Conservation (phyloP, 2,797 vertebrate species). For the Petrocephalus sullivani region DNA sequence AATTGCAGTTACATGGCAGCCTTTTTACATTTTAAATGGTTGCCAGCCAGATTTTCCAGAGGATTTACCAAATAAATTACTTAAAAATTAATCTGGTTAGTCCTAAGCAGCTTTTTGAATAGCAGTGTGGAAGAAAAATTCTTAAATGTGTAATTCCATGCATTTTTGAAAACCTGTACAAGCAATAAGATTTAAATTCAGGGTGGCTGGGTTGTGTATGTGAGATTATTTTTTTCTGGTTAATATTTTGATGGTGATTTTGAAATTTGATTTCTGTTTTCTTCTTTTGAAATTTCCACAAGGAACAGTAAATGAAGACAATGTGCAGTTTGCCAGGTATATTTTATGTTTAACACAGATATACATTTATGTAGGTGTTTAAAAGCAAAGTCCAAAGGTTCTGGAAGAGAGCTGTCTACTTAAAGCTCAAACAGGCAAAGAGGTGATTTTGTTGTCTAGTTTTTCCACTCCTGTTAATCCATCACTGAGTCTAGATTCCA, state of each 20-base stretch:
- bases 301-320: background rate
- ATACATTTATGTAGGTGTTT: background rate
- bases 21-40: constrained; percentile 8
- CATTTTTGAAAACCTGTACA: background rate
- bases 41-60: background rate
- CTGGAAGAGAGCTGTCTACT: background rate
- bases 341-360: background rate
- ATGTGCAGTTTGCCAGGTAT: background rate
- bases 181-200: background rate
- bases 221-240: background rate
- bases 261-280: background rate
- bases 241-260: background rate
- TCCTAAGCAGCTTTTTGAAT: background rate
- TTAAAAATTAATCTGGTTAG: background rate
- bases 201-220: background rate
- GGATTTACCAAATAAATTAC: background rate
- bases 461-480: background rate
- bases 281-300: background rate
- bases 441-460: background rate
- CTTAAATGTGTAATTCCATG: background rate
- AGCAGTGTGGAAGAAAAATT: background rate
- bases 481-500: background rate
- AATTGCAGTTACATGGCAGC: background rate
- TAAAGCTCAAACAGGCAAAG: background rate
- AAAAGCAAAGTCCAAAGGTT: background rate